phyloP scores from a whole-genome alignment of 1,140 invertebrate species.

The Archivesica marissinica region DNA sequence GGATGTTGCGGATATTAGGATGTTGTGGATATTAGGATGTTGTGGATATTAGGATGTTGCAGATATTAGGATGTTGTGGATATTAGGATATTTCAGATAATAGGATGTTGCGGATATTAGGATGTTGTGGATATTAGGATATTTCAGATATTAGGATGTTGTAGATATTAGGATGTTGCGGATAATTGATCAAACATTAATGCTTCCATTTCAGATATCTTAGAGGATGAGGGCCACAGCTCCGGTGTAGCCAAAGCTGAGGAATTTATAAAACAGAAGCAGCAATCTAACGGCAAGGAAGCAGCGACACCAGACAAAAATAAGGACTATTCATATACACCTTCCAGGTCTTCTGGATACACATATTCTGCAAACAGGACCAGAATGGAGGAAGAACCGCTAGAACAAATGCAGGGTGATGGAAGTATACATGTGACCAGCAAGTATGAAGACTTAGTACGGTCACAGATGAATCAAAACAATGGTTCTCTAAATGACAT shows the following conservation, averaged over 20 bases:
- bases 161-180: not conserved
- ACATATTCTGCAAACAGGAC: conserved; percentile 30
- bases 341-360: not conserved
- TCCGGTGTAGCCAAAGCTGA: conserved; percentile 44
- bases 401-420: not conserved
- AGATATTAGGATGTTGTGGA: no score
- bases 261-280: conserved; percentile 35
- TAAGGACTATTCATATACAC: conserved; percentile 13
- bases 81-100: not conserved
- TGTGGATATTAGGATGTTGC: no score
- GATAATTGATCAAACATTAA: not conserved
- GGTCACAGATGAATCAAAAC: conserved; percentile 45
- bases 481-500: conserved; percentile 7
- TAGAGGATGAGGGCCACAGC: conserved; percentile 50
- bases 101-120: not conserved
- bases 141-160: not conserved
- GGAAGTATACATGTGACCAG: conserved; percentile 29
- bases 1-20: no score
- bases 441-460: conserved; percentile 54
- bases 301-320: not conserved
- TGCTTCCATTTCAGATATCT: conserved; percentile 78
- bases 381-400: conserved; percentile 33
- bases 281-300: not conserved
- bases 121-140: not conserved
- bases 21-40: no score